A percentile compares a stretch with the other conserved stretches of the same genome.
Conservation (phyloP, 2,113 vertebrate genomes). For the Balaeniceps rex region DNA sequence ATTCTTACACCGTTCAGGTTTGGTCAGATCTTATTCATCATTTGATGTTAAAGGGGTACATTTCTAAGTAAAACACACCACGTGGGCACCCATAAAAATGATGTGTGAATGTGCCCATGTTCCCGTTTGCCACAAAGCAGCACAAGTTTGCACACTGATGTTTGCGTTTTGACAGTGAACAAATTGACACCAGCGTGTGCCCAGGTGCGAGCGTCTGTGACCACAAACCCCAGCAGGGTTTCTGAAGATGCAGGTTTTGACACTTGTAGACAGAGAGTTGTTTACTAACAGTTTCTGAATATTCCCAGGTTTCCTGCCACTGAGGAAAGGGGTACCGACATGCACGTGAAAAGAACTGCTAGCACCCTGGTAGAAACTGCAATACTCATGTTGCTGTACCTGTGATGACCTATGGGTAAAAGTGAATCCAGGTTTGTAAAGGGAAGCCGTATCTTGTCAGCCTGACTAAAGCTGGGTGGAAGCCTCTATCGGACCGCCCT, state of each 20-base stretch:
- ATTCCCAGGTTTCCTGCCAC: background rate
- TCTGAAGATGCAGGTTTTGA: background rate
- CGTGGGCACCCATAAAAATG: background rate
- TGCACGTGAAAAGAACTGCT: background rate
- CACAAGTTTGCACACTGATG: background rate
- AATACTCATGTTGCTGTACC: background rate
- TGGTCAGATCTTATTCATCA: background rate
- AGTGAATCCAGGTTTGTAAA: background rate
- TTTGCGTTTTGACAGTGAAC: background rate
- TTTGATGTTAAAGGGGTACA: background rate
- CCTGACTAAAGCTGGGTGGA: background rate
- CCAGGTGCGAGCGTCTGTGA: accelerated
- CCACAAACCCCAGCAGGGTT: background rate
- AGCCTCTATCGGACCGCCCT: background rate
- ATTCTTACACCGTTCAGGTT: background rate
- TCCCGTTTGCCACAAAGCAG: background rate
- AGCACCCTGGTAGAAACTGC: background rate
- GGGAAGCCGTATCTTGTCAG: background rate
- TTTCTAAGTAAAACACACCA: background rate
- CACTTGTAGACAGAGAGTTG: background rate
- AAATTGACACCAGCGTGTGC: background rate
- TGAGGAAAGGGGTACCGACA: accelerated
- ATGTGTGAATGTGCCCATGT: background rate
- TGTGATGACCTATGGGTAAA: background rate
- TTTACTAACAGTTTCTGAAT: background rate